These are phyloP conservation scores for Rhombomys opimus DNA, from an alignment of 2,113 vertebrate species.

Conservation along the genomic window DNA sequence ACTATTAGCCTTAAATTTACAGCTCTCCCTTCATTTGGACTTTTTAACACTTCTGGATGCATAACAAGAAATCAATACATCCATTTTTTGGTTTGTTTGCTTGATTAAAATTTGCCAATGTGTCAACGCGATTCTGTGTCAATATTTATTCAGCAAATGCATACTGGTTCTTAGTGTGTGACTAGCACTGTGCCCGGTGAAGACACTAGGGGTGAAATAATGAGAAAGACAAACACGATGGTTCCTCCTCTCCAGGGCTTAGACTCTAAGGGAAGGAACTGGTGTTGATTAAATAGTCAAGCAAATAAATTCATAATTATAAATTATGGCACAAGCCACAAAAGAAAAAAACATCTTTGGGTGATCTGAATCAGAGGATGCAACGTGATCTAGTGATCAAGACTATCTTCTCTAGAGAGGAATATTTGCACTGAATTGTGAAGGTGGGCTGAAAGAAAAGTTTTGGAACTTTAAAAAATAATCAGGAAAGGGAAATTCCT, in stretches of 20 bases:
- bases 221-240: slow-evolving; percentile 38
- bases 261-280: not conserved
- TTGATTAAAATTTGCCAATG: slow-evolving; percentile 57
- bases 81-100: not conserved
- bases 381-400: not conserved
- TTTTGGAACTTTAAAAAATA: not conserved
- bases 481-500: not conserved
- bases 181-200: not conserved
- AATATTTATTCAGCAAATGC: slow-evolving; percentile 67
- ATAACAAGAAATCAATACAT: slow-evolving; percentile 55
- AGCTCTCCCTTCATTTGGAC: slow-evolving; percentile 23
- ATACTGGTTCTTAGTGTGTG: not conserved
- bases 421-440: not conserved
- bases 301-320: not conserved
- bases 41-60: not conserved
- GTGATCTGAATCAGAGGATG: not conserved
- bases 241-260: not conserved
- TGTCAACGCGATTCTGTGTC: slow-evolving; percentile 53
- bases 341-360: not conserved
- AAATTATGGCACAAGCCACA: not conserved
- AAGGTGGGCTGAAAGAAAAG: not conserved
- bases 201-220: slow-evolving; percentile 17
- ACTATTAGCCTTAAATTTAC: not conserved
- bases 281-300: slow-evolving; percentile 31
- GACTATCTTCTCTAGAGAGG: not conserved